phyloP scores from a whole-genome alignment of 1,140 invertebrate species.

The Trichonephila clavipes region DNA sequence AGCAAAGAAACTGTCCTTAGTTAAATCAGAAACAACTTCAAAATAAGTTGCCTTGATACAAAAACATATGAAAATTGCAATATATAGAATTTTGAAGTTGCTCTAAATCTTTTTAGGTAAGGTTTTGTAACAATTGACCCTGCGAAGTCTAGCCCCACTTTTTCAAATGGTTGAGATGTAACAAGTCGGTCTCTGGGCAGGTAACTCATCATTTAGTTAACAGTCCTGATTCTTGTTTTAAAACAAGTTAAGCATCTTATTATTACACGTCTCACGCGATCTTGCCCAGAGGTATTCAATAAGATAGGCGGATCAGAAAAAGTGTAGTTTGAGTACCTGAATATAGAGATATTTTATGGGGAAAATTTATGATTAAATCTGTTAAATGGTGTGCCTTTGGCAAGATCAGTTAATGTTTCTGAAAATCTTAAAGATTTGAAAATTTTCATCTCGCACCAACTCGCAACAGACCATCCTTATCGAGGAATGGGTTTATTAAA shows the following conservation, averaged over 20 bases:
- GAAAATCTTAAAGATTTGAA: not conserved
- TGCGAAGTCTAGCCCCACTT: slow-evolving; percentile 81
- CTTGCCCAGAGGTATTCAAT: not conserved
- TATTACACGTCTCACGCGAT: not conserved
- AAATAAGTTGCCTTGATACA: slow-evolving; percentile 80
- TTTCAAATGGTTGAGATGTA: slow-evolving; percentile 78
- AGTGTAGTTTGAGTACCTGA: not conserved
- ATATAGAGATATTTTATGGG: slow-evolving; percentile 40
- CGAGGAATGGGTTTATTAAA: slow-evolving; percentile 37
- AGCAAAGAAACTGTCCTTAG: slow-evolving; percentile 80
- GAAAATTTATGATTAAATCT: not conserved
- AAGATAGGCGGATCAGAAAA: not conserved
- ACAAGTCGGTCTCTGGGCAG: not conserved
- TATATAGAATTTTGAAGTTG: slow-evolving; percentile 80
- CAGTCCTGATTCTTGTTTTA: no score
- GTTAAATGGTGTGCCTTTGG: no score
- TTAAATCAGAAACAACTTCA: no score
- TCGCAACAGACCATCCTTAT: slow-evolving; percentile 33
- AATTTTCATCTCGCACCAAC: slow-evolving; percentile 25
- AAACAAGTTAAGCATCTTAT: slow-evolving; percentile 23
- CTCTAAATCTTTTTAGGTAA: slow-evolving; percentile 76
- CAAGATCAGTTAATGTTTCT: slow-evolving; percentile 34
- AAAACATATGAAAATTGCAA: slow-evolving; percentile 80
- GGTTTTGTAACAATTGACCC: slow-evolving; percentile 80
- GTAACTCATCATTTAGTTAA: no score